Evolutionary conservation across 2,797 vertebrate genomes (phyloP).

Genomic region (Brachyalestes nurse): DNA sequence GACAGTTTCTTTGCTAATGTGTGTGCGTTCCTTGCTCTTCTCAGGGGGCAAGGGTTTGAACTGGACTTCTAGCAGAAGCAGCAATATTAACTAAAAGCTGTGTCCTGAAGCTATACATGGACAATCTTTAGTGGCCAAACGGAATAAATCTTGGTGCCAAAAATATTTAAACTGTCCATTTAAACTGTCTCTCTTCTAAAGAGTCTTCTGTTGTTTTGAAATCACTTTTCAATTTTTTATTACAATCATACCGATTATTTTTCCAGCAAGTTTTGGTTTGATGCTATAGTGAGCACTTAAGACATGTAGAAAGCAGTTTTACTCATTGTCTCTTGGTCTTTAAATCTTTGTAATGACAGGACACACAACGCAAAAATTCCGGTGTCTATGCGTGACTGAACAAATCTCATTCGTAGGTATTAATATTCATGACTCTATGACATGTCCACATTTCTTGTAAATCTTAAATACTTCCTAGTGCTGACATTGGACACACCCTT

Average conservation of each 20-base stretch:
- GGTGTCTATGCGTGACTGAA: not conserved
- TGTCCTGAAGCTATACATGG: too few relatives aligned
- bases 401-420: not conserved
- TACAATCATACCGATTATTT: not conserved
- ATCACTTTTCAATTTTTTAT: not conserved
- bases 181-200: not conserved
- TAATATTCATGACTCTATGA: not conserved
- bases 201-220: not conserved
- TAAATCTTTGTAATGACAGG: not conserved
- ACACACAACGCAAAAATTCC: not conserved
- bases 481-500: not conserved
- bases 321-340: not conserved
- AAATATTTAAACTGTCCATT: not conserved
- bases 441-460: not conserved
- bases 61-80: too few relatives aligned
- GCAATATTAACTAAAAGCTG: too few relatives aligned
- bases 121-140: too few relatives aligned
- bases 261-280: not conserved
- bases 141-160: too few relatives aligned
- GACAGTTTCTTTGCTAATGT: not conserved
- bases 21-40: not conserved
- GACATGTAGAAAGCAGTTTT: too few relatives aligned
- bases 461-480: not conserved
- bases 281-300: too few relatives aligned
- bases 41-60: not conserved